Base-by-base conservation (phyloP, 2,113 vertebrate genomes). In the Mormyrus iriodes region DNA sequence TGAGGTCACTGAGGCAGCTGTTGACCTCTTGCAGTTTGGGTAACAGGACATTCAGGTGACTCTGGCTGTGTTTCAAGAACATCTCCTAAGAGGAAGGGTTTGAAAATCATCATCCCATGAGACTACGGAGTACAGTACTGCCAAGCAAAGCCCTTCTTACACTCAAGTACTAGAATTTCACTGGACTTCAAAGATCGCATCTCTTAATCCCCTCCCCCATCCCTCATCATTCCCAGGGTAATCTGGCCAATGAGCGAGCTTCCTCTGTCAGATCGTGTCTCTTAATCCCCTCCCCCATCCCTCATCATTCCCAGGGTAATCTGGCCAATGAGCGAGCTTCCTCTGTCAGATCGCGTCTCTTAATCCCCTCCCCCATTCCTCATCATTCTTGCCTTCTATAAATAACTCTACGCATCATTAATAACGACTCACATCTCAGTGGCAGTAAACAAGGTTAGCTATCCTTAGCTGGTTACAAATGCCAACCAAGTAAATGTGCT, bases 11-110 rank as follows among this genome's bases (percentile, higher is more conserved):
- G 86, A 99, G 96, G 92, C 97, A 98, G 65, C 94, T 96, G 90
- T 97, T 97, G 90, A 98, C 96, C 90, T 98, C 98, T 92, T 98
- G 97, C 0, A 99, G 93, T 93, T 97, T 98, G 82, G 97, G 97
- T 86, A 98, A 93, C 51, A 99, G 93, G 85, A 5, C 83, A 24
- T 95, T 95, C 92, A 97, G 94, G 0, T 95, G 94, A 91, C 91
- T 95, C 83, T 94, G 94, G 90, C 89, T 91, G 48, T 95, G 94
- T n/a, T 97, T 97, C 19, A 93, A 87, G 76, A 96, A 92, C 39
- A 94, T 94, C 88, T 97, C 97, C 98, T 99, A 92, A 27, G 10
- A 90, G 46, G 83, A 44, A 87, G 44, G 9, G 21, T 87, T 87
- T 61, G 31, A 87, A 87, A 35, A 44, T 44, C 31, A 24, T 35